Percentiles rank a stretch among this genome's conserved stretches.
Conservation (phyloP, 2,888 invertebrate species). For the Parochlus steinenii region DNA sequence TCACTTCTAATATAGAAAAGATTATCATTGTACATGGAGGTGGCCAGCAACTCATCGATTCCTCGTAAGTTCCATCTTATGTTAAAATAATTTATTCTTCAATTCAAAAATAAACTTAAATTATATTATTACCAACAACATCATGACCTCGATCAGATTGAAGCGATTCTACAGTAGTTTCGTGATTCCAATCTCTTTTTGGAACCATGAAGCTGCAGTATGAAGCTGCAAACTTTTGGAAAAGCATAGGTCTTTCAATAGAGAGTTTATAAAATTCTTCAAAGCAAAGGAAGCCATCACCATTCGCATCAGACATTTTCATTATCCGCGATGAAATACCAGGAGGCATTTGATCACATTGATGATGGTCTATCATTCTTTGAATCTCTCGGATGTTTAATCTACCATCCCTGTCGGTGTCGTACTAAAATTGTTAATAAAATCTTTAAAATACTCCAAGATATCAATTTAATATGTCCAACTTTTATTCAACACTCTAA, state of each 20-base stretch:
- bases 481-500: too few relatives aligned
- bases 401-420: conserved; percentile 49
- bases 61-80: conserved; percentile 64
- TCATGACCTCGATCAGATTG: too few relatives aligned
- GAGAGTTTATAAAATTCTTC: conserved; percentile 52
- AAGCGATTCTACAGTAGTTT: too few relatives aligned
- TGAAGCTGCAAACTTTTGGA: conserved; percentile 22
- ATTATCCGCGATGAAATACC: conserved; percentile 50
- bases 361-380: conserved; percentile 23
- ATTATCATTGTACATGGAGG: conserved; percentile 85
- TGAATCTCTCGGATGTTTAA: conserved; percentile 49
- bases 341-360: conserved; percentile 45
- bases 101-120: neutral
- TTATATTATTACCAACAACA: too few relatives aligned
- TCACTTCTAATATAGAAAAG: conserved; percentile 75
- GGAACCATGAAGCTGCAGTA: conserved; percentile 27
- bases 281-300: conserved; percentile 45
- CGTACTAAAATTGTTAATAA: conserved; percentile 39
- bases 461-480: too few relatives aligned
- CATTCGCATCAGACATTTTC: conserved; percentile 43
- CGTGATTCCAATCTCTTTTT: conserved; percentile 23
- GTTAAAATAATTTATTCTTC: conserved; percentile 48
- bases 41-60: conserved; percentile 84
- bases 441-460: too few relatives aligned
- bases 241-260: conserved; percentile 32